Percentiles rank a stretch among this genome's conserved stretches.
phyloP scores from a whole-genome alignment of 2,888 invertebrate genomes.

The Gortyna flavago region DNA sequence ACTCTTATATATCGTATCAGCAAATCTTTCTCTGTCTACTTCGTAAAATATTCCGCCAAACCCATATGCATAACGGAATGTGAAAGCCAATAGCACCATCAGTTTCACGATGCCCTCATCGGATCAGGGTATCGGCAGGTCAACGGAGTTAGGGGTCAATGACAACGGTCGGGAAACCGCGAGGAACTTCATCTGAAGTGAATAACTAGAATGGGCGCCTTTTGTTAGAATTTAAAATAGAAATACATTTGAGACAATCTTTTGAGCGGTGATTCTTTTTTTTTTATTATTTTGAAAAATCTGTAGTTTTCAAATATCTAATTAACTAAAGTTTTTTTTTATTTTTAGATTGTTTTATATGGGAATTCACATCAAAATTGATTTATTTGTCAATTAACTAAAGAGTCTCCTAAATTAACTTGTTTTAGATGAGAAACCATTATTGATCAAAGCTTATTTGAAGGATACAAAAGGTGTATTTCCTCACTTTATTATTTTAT shows the following conservation, averaged over 20 bases:
- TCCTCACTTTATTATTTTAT: neutral
- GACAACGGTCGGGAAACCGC: slow-evolving; percentile 16
- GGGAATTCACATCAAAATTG: neutral
- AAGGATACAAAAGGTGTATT: neutral
- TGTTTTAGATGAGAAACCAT: neutral
- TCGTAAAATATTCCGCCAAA: neutral
- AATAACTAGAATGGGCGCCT: slow-evolving; percentile 6
- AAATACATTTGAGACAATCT: neutral
- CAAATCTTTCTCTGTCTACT: neutral
- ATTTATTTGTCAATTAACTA: too few relatives aligned
- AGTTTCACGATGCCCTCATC: slow-evolving; percentile 14
- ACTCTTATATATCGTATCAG: neutral
- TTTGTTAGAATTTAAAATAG: slow-evolving; percentile 8
- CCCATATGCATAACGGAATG: neutral
- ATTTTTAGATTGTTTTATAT: neutral
- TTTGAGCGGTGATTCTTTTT: neutral
- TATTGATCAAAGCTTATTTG: neutral
- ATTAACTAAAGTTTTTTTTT: too few relatives aligned
- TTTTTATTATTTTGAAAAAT: neutral
- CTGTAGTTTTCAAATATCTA: neutral
- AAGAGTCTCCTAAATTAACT: too few relatives aligned
- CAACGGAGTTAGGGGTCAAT: slow-evolving; percentile 40
- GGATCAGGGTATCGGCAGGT: slow-evolving; percentile 13
- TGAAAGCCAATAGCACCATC: neutral
- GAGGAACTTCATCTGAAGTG: slow-evolving; percentile 21